Conservation (phyloP, 2,888 invertebrate species). For the Polymixis flavicincta region DNA sequence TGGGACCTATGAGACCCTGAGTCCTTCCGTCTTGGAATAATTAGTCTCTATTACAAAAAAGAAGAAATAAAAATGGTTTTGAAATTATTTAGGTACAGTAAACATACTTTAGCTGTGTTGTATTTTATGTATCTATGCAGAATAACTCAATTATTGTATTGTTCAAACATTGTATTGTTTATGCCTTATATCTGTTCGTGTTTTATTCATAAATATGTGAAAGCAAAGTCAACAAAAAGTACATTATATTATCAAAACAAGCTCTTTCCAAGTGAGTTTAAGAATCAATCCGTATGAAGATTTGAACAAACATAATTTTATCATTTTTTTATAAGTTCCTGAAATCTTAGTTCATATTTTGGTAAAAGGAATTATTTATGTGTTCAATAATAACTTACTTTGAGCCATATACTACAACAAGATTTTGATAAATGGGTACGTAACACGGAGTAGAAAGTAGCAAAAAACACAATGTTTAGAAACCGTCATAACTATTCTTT, state of each 20-base stretch:
- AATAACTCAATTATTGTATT: background rate
- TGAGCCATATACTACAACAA: background rate
- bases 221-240: conserved; percentile 24
- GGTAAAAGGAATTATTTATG: conserved; percentile 4
- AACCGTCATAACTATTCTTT: too few species aligned
- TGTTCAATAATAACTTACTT: background rate
- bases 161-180: background rate
- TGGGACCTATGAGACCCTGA: background rate
- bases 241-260: conserved; percentile 35
- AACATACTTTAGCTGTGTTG: background rate
- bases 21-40: too few species aligned
- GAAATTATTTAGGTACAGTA: background rate
- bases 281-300: conserved; percentile 51
- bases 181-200: background rate
- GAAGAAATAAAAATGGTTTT: background rate
- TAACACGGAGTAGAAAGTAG: background rate
- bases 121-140: background rate
- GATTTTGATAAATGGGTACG: background rate
- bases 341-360: background rate
- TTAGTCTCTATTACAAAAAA: background rate
- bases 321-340: conserved; percentile 52
- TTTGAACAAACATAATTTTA: conserved; percentile 49
- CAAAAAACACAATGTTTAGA: background rate
- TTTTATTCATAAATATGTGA: conserved; percentile 15
- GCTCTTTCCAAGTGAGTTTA: conserved; percentile 32